These are phyloP conservation scores for Crossocerus cetratus DNA, from an alignment of 2,888 invertebrate genomes.

Conservation along the genomic window DNA sequence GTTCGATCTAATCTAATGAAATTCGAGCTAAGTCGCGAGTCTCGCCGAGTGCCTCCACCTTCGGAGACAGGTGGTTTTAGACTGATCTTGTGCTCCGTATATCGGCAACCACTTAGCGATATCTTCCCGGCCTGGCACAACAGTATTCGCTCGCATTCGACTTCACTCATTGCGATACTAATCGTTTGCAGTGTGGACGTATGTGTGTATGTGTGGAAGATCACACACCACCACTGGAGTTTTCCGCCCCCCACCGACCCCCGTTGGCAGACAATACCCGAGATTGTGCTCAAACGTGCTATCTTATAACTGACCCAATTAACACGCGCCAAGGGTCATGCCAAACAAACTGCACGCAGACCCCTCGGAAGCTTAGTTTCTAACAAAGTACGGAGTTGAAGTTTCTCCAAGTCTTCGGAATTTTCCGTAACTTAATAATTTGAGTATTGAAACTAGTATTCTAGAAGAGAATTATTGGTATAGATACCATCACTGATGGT, in stretches of 20 bases:
- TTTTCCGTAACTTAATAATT: no score
- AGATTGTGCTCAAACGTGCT: slow-evolving; percentile 10
- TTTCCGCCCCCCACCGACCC: slow-evolving; percentile 30
- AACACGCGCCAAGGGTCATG: slow-evolving; percentile 17
- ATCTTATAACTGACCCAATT: slow-evolving; percentile 40
- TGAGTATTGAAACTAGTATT: no score
- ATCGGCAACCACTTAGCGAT: slow-evolving; percentile 72
- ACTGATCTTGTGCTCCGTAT: slow-evolving; percentile 68
- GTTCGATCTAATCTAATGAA: neutral
- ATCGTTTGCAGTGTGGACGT: neutral
- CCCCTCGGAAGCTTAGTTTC: no score
- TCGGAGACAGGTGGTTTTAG: slow-evolving; percentile 64
- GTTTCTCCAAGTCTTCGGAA: no score
- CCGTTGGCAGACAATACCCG: slow-evolving; percentile 38
- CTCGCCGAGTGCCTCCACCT: slow-evolving; percentile 54
- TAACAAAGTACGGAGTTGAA: no score
- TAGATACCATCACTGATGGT: no score
- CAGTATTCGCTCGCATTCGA: neutral
- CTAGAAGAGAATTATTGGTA: no score
- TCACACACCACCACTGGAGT: neutral
- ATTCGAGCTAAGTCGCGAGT: slow-evolving; percentile 9
- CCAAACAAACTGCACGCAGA: slow-evolving; percentile 8
- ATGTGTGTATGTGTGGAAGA: neutral
- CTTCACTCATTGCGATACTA: neutral
- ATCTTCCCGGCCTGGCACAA: slow-evolving; percentile 61